Evolutionary conservation across 2,797 vertebrate species (phyloP), one percentile per base, ranked within the genome.

Genomic region (Gallinago nigripennis): DNA sequence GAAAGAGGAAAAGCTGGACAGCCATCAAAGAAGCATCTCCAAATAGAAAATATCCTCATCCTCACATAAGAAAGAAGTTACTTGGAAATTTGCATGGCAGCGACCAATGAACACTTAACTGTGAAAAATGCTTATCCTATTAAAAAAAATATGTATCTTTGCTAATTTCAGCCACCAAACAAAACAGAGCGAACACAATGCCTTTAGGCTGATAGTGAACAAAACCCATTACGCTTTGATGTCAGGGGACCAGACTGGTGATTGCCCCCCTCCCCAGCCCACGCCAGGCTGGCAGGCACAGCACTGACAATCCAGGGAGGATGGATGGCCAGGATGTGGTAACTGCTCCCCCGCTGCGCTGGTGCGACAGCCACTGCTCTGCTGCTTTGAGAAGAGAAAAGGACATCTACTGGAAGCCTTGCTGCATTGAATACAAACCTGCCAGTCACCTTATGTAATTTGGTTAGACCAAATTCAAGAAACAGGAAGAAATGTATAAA

Each of bases 341-440:
- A 90, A 81, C 61, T 69, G 91, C 83, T 96, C 61, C 37, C 21
- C 68, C 33, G 57, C 31, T 43, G 0, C 8, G 84, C 87, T 92
- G 84, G 78, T 94, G 81, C 12, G 81, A 94, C 61, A 92, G 43
- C 39, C 76, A 31, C 75, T 46, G 60, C 51, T 78, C 80, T n/a
- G 95, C 90, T 51, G 46, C 88, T 58, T 58, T 86, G 48, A 48
- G 88, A 72, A 85, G 71, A 16, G 48, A 82, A 94, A 54, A 69
- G 25, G 17, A 45, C 48, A 94, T 94, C 63, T 95, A 66, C 82
- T 96, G 95, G 92, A 88, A 95, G 37, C 30, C 43, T 9, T 35
- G 39, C 27, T 94, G 94, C 27, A 92, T 8, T 51, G 82, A 85
- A 57, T 4, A 12, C 17, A 92, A 88, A 23, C n/a, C 35, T 76